These are phyloP conservation scores for Piscicola geometra DNA, from an alignment of 2,888 invertebrate genomes.

Conservation along the genomic window DNA sequence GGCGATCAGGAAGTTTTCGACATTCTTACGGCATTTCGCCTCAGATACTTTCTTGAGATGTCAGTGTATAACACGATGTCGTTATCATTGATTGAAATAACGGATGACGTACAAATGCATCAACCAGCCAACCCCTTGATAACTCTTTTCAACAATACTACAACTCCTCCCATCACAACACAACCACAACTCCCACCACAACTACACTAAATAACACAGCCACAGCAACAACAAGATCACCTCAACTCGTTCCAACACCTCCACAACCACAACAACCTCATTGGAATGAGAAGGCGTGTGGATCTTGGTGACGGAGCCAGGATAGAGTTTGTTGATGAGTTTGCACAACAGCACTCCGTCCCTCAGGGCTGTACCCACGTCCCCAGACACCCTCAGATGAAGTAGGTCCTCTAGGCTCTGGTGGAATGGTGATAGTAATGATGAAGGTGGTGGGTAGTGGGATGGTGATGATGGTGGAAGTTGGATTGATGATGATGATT, in stretches of 20 bases:
- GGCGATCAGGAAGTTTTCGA: constrained; percentile 90
- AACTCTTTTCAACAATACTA: background rate
- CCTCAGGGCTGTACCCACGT: constrained; percentile 73
- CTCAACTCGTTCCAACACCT: background rate
- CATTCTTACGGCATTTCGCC: constrained; percentile 86
- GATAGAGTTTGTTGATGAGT: constrained; percentile 84
- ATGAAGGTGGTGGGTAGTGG: no score
- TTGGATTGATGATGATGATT: no score
- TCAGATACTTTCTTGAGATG: constrained; percentile 84
- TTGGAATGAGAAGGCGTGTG: constrained; percentile 70
- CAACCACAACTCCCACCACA: background rate
- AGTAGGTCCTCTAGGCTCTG: background rate
- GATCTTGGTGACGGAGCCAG: constrained; percentile 83
- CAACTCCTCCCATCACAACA: background rate
- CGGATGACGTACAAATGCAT: no score
- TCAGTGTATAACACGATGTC: background rate
- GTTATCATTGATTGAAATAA: background rate
- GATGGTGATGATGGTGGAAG: no score
- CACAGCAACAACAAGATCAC: background rate
- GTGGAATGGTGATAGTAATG: no score
- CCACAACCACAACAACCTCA: constrained; percentile 38
- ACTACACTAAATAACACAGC: background rate
- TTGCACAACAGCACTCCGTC: constrained; percentile 92
- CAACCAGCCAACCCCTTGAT: no score
- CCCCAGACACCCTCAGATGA: constrained; percentile 57